phyloP scores from a whole-genome alignment of 2,888 invertebrate species.

The Xestoiulus laeticollis region DNA sequence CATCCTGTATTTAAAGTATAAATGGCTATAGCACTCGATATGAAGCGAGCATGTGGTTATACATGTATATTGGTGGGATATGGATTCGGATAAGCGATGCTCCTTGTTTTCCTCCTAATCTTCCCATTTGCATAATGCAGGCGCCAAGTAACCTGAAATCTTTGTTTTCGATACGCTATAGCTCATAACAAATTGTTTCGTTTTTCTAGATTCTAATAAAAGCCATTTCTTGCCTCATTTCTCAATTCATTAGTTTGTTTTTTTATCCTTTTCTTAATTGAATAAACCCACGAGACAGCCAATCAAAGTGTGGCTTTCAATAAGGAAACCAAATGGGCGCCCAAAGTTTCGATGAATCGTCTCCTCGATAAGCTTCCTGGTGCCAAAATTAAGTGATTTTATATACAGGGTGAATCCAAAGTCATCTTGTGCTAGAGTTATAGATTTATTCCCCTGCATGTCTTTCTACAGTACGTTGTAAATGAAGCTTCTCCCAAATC shows the following conservation, averaged over 20 bases:
- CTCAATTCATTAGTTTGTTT: background rate
- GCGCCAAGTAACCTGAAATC: conserved; percentile 1
- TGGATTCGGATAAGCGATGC: background rate
- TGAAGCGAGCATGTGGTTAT: too few relatives aligned
- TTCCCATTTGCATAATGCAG: background rate
- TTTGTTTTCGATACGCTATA: background rate
- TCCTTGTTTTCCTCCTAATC: background rate
- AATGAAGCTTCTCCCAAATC: too few relatives aligned
- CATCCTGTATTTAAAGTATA: too few relatives aligned
- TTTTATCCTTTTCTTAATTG: background rate
- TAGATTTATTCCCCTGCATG: too few relatives aligned
- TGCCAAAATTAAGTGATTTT: background rate
- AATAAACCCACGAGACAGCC: background rate
- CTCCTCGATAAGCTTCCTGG: background rate
- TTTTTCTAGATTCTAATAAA: background rate
- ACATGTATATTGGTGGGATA: too few relatives aligned
- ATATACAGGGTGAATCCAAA: background rate
- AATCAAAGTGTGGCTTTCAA: background rate
- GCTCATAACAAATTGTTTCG: too few relatives aligned
- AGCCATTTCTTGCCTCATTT: background rate
- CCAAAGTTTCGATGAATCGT: background rate
- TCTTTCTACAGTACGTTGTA: too few relatives aligned
- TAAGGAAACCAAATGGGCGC: background rate
- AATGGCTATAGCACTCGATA: too few relatives aligned
- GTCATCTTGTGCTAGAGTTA: background rate